Evolutionary conservation across 1,140 invertebrate genomes (phyloP), one percentile per base, ranked within the genome.

Genomic region (Neelides sp.): DNA sequence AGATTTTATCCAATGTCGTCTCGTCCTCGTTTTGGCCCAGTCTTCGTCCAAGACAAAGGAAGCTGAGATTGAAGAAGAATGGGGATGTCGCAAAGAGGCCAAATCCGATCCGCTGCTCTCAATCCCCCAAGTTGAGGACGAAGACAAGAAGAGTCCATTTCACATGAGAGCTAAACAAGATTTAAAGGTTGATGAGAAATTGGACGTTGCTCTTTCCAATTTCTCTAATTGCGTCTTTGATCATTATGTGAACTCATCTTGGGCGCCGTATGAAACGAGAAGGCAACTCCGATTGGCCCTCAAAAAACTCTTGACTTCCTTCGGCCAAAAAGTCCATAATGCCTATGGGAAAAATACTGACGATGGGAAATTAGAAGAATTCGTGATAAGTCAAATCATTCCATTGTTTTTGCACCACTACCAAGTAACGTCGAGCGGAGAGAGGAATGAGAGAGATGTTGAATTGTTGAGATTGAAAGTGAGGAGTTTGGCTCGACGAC

Each of bases 221-320:
- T 54, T 60, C 28, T 60, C 39, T 41, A 52, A 19, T 1, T 15
- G 41, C 12, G 43, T 61, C 8, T 55, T 61, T 34, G 48, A 55
- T 20, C 52, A 32, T 19, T 61, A 57, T 37, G 51, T 61, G 1
- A 48, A 42, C 41, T 27, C 48, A 1, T 15, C 20, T 13, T 61
- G 59, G 59, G 55, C 55, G 4, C 59, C 59, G 0, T 55, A 53
- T 17, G 52, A 57, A 40, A 57, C 54, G 2, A 40, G 59, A 19
- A 42, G 40, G 12, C 52, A 55, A 35, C 39, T 61, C 1, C 45
- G 46, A 35, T 23, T 53, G 19, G 39, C 47, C 8, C 50, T 57
- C 22, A 54, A 52, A 39, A 48, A 50, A 35, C 22, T 54, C 5
- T 22, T 61, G 7, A 50, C 45, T 2, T 42, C 12, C 20, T 49